Base-by-base conservation (phyloP, 2,113 vertebrate species). In the Chionomys nivalis region DNA sequence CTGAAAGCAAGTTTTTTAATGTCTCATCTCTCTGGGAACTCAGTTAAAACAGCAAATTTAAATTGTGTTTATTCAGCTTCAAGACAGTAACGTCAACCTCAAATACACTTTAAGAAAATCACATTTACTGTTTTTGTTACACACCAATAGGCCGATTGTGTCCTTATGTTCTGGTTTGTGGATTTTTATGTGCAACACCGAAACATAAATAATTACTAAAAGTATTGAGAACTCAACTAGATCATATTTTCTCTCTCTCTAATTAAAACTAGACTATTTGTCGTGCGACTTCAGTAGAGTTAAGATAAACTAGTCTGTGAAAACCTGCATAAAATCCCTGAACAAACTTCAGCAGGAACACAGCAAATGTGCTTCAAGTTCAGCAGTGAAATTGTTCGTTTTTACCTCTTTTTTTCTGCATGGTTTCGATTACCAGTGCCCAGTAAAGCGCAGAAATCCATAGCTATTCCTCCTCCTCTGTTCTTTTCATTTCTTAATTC, bases 51-150 rank as follows among this genome's bases (percentile, higher is more conserved):
- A 77, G 4, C 42, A 95, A 91, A 75, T 88, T 39, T 83, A 90
- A 96, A 85, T 95, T 87, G 68, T 87, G 36, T 85, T 96, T 13
- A 58, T 68, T 95, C 87, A 92, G 78, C 52, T 89, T 73, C 66
- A 82, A 70, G 47, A 73, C 92, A 42, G 85, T 86, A 95, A 93
- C 14, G 7, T 14, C 44, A 87, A n/a, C 23, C 31, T 94, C 61
- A 24, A 93, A 95, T 65, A n/a, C 8, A 93, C 83, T 91, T 79
- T 47, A 81, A 90, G 68, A 39, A 96, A 93, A 91, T 4, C 49
- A 65, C 26, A 75, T 82, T 95, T 94, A 77, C 47, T 95, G 78
- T 89, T 97, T 77, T 89, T 91, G 70, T 93, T 86, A 82, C 44
- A 82, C n/a, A 42, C n/a, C 49, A 82, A 23, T 47, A 83, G 11